Evolutionary conservation across 2,113 vertebrate species (phyloP).

Genomic region (Scolopax mira): DNA sequence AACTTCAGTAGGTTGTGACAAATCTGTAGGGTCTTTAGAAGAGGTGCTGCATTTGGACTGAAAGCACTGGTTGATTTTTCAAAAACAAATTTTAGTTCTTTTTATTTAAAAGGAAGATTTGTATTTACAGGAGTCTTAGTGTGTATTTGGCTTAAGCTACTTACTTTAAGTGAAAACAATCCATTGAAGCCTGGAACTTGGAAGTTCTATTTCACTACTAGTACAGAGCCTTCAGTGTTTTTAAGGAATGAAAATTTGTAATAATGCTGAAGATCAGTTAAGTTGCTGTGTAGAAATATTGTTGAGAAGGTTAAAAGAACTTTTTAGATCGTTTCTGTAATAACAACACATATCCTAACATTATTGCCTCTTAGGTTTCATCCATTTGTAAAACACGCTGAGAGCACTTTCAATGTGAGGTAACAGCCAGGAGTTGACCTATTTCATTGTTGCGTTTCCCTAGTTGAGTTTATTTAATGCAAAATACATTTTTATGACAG

Average conservation of each 20-base stretch:
- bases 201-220: neutral
- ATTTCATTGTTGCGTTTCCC: conserved; percentile 27
- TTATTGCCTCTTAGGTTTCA: conserved; percentile 30
- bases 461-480: conserved; percentile 39
- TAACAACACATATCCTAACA: neutral
- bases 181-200: neutral
- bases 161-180: neutral
- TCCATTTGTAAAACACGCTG: neutral
- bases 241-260: neutral
- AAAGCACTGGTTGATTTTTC: neutral
- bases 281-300: neutral
- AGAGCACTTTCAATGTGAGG: conserved; percentile 1
- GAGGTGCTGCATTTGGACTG: neutral
- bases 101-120: neutral
- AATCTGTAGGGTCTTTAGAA: neutral
- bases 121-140: neutral
- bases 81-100: neutral
- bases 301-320: neutral
- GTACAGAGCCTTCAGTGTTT: neutral
- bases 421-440: conserved; percentile 6
- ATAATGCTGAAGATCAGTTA: neutral
- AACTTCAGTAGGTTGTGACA: neutral
- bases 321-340: neutral
- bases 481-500: conserved; percentile 45
- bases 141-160: neutral